Evolutionary conservation across 2,113 vertebrate genomes (phyloP).

Genomic region (Paramisgurnus dabryanus): DNA sequence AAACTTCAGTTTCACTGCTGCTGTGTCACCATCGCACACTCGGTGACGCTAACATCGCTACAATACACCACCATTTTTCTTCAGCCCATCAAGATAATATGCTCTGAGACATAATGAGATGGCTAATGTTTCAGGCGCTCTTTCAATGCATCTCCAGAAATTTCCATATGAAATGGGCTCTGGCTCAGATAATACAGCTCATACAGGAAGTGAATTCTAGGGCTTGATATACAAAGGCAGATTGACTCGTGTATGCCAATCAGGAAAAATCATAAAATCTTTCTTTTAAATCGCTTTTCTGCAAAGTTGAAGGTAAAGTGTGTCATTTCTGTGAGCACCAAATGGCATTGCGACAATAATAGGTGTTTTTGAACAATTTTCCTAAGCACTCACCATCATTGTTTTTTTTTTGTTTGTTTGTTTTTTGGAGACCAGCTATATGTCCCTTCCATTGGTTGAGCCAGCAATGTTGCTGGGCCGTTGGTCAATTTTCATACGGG

Average conservation of each 20-base stretch:
- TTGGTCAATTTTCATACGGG: too few relatives aligned
- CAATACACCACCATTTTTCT: constrained; percentile 85
- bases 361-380: too few relatives aligned
- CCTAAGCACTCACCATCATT: too few relatives aligned
- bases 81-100: constrained; percentile 89
- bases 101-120: constrained; percentile 77
- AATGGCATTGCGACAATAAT: too few relatives aligned
- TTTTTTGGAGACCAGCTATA: too few relatives aligned
- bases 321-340: too few relatives aligned
- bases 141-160: constrained; percentile 41
- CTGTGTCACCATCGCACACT: constrained; percentile 84
- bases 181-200: constrained; percentile 28
- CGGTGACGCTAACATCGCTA: constrained; percentile 82
- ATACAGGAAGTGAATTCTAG: constrained; percentile 30
- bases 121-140: constrained; percentile 38
- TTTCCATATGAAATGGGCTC: constrained; percentile 35
- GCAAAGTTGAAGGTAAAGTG: too few relatives aligned
- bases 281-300: too few relatives aligned
- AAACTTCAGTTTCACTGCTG: constrained; percentile 86
- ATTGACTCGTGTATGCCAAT: background rate
- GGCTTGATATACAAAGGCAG: background rate
- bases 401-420: too few relatives aligned
- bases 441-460: too few relatives aligned
- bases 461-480: too few relatives aligned
- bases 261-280: background rate